Percentiles rank a stretch among this genome's conserved stretches.
Evolutionary conservation across 1,140 invertebrate species (phyloP).

Genomic region (Maconellicoccus hirsutus): DNA sequence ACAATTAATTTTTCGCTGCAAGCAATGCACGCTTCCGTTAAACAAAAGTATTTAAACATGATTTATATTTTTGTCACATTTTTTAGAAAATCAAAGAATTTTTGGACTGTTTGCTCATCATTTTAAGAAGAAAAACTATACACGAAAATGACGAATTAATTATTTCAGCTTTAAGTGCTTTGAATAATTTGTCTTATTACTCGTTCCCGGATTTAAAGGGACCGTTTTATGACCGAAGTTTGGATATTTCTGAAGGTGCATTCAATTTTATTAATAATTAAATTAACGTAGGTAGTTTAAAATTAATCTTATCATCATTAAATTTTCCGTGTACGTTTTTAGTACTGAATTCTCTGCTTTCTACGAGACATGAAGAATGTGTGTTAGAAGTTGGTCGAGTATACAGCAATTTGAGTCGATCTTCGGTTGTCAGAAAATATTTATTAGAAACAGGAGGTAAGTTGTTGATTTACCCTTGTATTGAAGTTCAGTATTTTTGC

Average conservation of each 20-base stretch:
- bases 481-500: too few relatives aligned
- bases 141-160: slow-evolving; percentile 48
- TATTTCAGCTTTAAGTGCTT: slow-evolving; percentile 37
- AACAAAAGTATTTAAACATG: too few relatives aligned
- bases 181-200: slow-evolving; percentile 57
- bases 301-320: too few relatives aligned
- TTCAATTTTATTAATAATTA: too few relatives aligned
- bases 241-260: slow-evolving; percentile 35
- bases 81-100: slow-evolving; percentile 28
- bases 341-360: slow-evolving; percentile 39
- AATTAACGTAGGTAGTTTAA: background rate
- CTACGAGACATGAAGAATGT: slow-evolving; percentile 41
- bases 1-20: too few relatives aligned
- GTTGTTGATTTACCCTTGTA: background rate
- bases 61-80: background rate
- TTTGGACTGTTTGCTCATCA: slow-evolving; percentile 41
- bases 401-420: slow-evolving; percentile 52
- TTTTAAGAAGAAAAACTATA: slow-evolving; percentile 40
- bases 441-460: slow-evolving; percentile 39
- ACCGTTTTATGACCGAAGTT: slow-evolving; percentile 30
- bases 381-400: slow-evolving; percentile 50
- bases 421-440: slow-evolving; percentile 44
- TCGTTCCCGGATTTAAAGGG: slow-evolving; percentile 33
- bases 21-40: too few relatives aligned
- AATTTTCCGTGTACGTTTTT: slow-evolving; percentile 19